These are phyloP conservation scores for Drosophila paracracens DNA, from an alignment of 2,888 invertebrate genomes.

Conservation along the genomic window DNA sequence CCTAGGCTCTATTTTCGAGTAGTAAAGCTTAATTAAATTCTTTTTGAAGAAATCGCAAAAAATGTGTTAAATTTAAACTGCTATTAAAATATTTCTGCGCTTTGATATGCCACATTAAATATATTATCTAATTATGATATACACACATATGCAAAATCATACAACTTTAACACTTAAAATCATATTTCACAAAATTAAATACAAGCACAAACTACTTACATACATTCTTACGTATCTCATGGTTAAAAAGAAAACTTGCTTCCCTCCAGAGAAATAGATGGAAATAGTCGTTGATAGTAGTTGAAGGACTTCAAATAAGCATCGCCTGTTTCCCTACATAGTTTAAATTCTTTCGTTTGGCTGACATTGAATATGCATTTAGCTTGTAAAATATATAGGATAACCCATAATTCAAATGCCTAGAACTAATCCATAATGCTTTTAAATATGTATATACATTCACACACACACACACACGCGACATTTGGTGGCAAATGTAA, in stretches of 20 bases:
- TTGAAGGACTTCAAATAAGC: neutral
- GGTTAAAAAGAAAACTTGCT: neutral
- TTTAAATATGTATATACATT: conserved; percentile 20
- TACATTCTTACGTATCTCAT: neutral
- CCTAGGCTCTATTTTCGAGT: neutral
- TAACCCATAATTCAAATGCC: conserved; percentile 9
- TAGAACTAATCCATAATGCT: conserved; percentile 49
- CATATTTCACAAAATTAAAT: neutral
- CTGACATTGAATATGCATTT: conserved; percentile 5
- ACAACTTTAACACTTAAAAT: neutral
- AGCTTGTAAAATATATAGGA: conserved; percentile 2
- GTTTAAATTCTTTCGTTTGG: neutral
- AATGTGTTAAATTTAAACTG: neutral
- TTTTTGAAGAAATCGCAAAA: neutral
- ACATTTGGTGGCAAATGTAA: conserved; percentile 27
- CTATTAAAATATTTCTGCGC: neutral
- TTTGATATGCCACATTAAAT: neutral
- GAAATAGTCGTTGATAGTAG: neutral
- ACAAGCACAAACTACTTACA: neutral
- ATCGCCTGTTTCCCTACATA: neutral
- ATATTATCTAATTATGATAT: neutral
- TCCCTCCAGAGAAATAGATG: neutral
- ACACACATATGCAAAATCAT: neutral
- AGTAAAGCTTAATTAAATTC: neutral
- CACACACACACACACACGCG: conserved; percentile 2